A percentile compares a stretch with the other conserved stretches of the same genome.
These are phyloP conservation scores for Arnoldichthys spilopterus DNA, from an alignment of 2,797 vertebrate species.

Conservation along the genomic window DNA sequence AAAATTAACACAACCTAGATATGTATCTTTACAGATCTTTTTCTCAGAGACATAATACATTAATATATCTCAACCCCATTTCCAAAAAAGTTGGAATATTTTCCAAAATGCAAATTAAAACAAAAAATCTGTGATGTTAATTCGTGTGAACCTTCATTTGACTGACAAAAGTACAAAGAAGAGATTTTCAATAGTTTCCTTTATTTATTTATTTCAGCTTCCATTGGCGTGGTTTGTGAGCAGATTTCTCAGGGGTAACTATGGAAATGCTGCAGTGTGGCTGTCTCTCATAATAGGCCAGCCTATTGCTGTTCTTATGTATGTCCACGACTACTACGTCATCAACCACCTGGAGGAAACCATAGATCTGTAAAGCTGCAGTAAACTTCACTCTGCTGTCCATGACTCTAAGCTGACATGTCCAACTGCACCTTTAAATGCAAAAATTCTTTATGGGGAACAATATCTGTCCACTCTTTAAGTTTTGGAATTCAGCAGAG, in stretches of 20 bases:
- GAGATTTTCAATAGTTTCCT: too few relatives aligned
- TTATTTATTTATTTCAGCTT: slow-evolving; percentile 74
- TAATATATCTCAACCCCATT: too few relatives aligned
- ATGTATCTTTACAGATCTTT: too few relatives aligned
- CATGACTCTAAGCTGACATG: background rate
- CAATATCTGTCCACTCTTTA: background rate
- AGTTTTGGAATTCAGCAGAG: background rate
- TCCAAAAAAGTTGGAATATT: too few relatives aligned
- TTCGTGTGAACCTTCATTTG: too few relatives aligned
- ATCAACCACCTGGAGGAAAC: slow-evolving; percentile 74
- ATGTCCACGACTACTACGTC: slow-evolving; percentile 94
- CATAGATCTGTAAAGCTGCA: slow-evolving; percentile 20
- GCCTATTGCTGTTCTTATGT: slow-evolving; percentile 90
- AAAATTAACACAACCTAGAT: too few relatives aligned
- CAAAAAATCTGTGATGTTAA: too few relatives aligned
- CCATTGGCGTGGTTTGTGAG: slow-evolving; percentile 89
- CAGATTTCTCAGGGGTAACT: slow-evolving; percentile 84
- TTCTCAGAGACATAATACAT: too few relatives aligned
- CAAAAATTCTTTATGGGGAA: background rate
- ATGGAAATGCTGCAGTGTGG: slow-evolving; percentile 91
- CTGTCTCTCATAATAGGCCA: slow-evolving; percentile 91
- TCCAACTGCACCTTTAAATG: background rate
- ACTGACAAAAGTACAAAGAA: too few relatives aligned
- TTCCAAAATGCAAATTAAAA: too few relatives aligned
- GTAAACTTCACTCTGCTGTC: background rate